phyloP scores from a whole-genome alignment of 1,140 invertebrate species.

The Xylocopa sonorina region DNA sequence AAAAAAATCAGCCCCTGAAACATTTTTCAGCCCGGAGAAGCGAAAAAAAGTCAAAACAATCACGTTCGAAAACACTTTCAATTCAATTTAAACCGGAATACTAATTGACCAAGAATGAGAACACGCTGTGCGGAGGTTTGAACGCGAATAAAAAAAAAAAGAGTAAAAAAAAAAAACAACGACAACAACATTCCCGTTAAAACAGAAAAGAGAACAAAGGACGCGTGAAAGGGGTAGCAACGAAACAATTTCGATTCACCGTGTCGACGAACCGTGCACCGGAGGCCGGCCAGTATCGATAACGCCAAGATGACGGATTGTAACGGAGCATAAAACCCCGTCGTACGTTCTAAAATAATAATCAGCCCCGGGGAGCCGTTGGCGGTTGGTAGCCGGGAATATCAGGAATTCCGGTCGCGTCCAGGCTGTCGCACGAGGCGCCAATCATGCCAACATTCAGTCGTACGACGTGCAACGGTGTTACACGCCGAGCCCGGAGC shows the following conservation, averaged over 20 bases:
- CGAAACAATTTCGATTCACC: constrained; percentile 44
- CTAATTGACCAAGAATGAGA: not conserved
- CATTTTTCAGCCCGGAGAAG: too few species aligned
- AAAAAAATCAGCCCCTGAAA: not conserved
- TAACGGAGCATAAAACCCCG: constrained; percentile 60
- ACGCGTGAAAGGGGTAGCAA: not conserved
- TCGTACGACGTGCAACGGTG: constrained; percentile 66
- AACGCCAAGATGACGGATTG: constrained; percentile 59
- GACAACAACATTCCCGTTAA: not conserved
- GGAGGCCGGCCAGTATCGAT: constrained; percentile 51
- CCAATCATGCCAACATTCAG: constrained; percentile 81
- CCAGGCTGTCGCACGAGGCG: constrained; percentile 72
- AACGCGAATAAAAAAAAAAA: too few species aligned
- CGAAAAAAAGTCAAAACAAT: not conserved
- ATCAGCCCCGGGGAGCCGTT: constrained; percentile 65
- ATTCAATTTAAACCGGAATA: too few species aligned
- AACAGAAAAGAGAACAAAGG: not conserved
- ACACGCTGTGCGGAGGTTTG: too few species aligned
- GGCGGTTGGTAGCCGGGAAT: constrained; percentile 64
- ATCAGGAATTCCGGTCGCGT: constrained; percentile 78
- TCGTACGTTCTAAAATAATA: constrained; percentile 76
- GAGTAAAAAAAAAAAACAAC: too few species aligned
- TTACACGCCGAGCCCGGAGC: constrained; percentile 60
- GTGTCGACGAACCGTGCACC: constrained; percentile 23
- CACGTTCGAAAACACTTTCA: not conserved